Evolutionary conservation across 2,113 vertebrate species (phyloP), one percentile per base, ranked within the genome.

Genomic region (Globicephala melas): DNA sequence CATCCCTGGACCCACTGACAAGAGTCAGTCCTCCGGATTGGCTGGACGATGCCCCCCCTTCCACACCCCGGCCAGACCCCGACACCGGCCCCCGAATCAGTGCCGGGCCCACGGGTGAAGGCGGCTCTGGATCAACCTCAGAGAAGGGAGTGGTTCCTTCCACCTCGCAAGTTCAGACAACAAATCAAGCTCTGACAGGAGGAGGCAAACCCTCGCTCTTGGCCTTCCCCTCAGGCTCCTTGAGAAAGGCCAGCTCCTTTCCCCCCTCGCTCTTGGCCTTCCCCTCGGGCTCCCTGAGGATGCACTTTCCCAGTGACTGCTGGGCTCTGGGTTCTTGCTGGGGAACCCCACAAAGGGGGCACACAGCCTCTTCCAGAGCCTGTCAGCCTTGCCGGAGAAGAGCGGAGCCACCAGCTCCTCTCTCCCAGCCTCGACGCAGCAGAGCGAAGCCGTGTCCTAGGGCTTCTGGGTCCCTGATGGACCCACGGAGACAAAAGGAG

Each of bases 111-210:
- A n/a, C 38, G 3, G 62, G 38, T 1, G 0, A 81, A 25, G 2
- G 0, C 1, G 5, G 55, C 65, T 65, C 63, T n/a, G 31, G 80
- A 14, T 21, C 21, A n/a, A 58, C 33, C 67, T 88, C 71, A n/a
- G 38, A 0, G 10, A 6, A 8, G 8, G 63, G 55, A 91, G 13
- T 4, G 80, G 89, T 18, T 81, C 53, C 0, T 41, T 0, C 23
- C 60, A 55, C 25, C 41, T 12, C 1, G 79, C 93, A 96, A 97
- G 96, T 68, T 89, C 18, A 15, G 92, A 94, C 8, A 1, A 94
- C 23, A 84, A 15, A 33, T 67, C 77, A 2, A 5, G 8, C 87
- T 47, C 63, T 33, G 0, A 47, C 20, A 23, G 60, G 62, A 81
- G 12, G 63, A 0, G 6, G 87, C 47, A 85, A 96, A 65, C 31